Evolutionary conservation across 2,888 invertebrate genomes (phyloP).

Genomic region (Tuberolachnus salignus): DNA sequence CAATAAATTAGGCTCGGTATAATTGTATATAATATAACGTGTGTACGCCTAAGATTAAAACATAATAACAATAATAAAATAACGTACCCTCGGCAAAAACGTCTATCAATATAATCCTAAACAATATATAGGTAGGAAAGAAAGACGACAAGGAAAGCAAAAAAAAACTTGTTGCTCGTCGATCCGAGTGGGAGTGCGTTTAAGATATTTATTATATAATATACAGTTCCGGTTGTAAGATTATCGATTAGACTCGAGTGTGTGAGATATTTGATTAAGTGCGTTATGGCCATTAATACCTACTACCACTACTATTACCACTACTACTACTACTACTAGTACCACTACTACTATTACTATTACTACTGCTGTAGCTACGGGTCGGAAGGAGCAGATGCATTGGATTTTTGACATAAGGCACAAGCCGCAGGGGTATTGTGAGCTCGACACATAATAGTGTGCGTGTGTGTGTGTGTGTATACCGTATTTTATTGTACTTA

Average conservation of each 20-base stretch:
- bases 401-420: conserved; percentile 54
- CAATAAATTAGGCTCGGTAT: too few relatives aligned
- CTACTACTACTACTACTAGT: neutral
- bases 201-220: conserved; percentile 16
- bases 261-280: conserved; percentile 45
- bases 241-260: conserved; percentile 39
- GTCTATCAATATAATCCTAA: too few relatives aligned
- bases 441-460: neutral
- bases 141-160: too few relatives aligned
- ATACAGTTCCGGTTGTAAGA: conserved; percentile 39
- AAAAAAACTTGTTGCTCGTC: neutral
- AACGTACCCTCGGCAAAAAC: too few relatives aligned
- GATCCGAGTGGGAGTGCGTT: neutral
- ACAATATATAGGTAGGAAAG: too few relatives aligned
- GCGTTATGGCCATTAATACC: neutral
- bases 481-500: conserved; percentile 18
- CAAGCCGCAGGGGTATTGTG: conserved; percentile 52
- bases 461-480: conserved; percentile 11
- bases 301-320: too few relatives aligned
- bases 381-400: conserved; percentile 55
- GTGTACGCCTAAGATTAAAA: too few relatives aligned
- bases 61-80: too few relatives aligned
- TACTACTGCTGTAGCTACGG: neutral
- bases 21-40: too few relatives aligned
- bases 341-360: too few relatives aligned